phyloP scores from a whole-genome alignment of 1,140 invertebrate species.

The Hypothenemus hampei region DNA sequence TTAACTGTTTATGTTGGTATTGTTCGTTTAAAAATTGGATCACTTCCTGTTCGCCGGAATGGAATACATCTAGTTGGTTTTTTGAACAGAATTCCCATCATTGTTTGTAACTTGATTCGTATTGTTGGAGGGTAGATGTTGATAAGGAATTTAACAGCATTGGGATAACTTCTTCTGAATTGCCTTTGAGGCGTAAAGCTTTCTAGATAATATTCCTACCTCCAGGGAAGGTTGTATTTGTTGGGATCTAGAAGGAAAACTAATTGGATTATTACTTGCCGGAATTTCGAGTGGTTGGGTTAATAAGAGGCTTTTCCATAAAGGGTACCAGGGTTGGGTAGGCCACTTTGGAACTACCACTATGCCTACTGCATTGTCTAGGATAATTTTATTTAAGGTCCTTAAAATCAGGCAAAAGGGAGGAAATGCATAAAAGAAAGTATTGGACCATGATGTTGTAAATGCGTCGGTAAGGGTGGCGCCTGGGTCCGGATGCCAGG shows the following conservation, averaged over 20 bases:
- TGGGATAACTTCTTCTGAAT: slow-evolving; percentile 24
- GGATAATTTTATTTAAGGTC: slow-evolving; percentile 32
- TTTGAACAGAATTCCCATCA: slow-evolving; percentile 18
- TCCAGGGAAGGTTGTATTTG: slow-evolving; percentile 32
- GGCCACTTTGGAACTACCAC: slow-evolving; percentile 40
- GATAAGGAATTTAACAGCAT: slow-evolving; percentile 30
- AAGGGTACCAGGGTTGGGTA: slow-evolving; percentile 37
- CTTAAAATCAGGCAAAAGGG: slow-evolving; percentile 31
- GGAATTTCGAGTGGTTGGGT: no score
- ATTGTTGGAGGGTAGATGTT: slow-evolving; percentile 36
- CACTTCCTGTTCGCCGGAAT: neutral
- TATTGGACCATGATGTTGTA: slow-evolving; percentile 29
- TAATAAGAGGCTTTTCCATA: slow-evolving; percentile 26
- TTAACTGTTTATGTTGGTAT: neutral
- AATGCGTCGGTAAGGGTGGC: slow-evolving; percentile 25
- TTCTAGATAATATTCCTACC: slow-evolving; percentile 32
- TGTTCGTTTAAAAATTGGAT: neutral
- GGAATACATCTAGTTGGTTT: neutral
- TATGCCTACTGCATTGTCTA: slow-evolving; percentile 34
- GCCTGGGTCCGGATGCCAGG: slow-evolving; percentile 28
- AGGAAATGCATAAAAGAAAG: slow-evolving; percentile 37
- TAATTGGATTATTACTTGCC: slow-evolving; percentile 6
- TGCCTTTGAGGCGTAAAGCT: slow-evolving; percentile 23
- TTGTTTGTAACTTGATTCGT: slow-evolving; percentile 19
- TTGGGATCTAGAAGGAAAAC: slow-evolving; percentile 21